Conservation (phyloP, 2,113 vertebrate genomes). For the Amphilophus citrinellus region DNA sequence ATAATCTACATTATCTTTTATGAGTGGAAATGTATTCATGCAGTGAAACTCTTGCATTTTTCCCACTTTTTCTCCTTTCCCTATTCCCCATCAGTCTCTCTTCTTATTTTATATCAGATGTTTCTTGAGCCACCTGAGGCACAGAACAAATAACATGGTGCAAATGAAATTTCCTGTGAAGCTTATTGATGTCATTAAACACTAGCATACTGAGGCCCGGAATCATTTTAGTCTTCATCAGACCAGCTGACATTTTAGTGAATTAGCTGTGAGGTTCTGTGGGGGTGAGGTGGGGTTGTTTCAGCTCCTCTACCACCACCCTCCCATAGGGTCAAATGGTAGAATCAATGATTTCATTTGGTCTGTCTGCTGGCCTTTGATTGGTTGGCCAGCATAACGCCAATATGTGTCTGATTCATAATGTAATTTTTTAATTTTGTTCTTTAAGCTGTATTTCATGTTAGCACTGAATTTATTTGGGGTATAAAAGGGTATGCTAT, state of each 20-base stretch:
- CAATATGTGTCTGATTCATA: slow-evolving; percentile 72
- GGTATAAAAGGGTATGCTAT: slow-evolving; percentile 37
- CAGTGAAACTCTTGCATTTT: slow-evolving; percentile 28
- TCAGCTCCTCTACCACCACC: slow-evolving; percentile 66
- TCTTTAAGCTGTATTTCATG: slow-evolving; percentile 66
- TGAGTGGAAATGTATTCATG: slow-evolving; percentile 21
- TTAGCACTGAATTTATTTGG: slow-evolving; percentile 70
- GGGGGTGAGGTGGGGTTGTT: slow-evolving; percentile 69
- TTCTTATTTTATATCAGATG: slow-evolving; percentile 73
- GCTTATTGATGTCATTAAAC: slow-evolving; percentile 89
- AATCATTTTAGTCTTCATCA: slow-evolving; percentile 87
- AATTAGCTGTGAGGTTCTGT: slow-evolving; percentile 78
- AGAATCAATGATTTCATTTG: slow-evolving; percentile 84
- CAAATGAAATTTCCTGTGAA: slow-evolving; percentile 85
- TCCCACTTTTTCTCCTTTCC: slow-evolving; percentile 15
- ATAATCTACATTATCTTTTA: slow-evolving; percentile 7
- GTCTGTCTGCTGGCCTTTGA: slow-evolving; percentile 79
- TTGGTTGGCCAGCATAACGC: slow-evolving; percentile 76
- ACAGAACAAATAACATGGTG: slow-evolving; percentile 82
- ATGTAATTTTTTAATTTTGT: slow-evolving; percentile 53
- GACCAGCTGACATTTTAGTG: slow-evolving; percentile 85
- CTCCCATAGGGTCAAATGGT: slow-evolving; percentile 75
- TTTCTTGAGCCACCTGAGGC: slow-evolving; percentile 80
- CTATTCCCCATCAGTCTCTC: slow-evolving; percentile 42
- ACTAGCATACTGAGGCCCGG: slow-evolving; percentile 82